Evolutionary conservation across 2,113 vertebrate genomes (phyloP).

Genomic region (Taxidea taxus): DNA sequence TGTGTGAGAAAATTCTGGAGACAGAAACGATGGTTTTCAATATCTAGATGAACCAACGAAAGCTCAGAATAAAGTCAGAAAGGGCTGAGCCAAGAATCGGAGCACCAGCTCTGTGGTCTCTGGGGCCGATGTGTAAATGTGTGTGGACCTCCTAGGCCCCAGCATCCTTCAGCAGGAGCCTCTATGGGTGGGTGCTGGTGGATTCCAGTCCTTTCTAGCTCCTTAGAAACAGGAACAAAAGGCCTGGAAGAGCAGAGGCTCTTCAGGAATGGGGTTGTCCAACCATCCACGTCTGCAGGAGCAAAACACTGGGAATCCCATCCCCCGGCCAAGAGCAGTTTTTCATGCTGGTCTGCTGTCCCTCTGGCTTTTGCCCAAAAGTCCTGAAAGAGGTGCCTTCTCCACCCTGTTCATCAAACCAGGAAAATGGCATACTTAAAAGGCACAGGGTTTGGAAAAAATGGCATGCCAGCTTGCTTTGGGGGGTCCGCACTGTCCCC

Average conservation of each 20-base stretch:
- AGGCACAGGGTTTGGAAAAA: background rate
- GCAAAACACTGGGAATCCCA: background rate
- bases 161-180: background rate
- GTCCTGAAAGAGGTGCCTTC: background rate
- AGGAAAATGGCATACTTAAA: background rate
- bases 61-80: background rate
- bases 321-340: background rate
- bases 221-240: background rate
- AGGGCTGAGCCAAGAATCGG: too few species aligned
- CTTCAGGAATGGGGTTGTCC: background rate
- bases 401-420: accelerated
- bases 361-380: background rate
- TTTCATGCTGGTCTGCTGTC: background rate
- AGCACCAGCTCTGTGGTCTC: background rate
- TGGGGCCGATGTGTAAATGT: background rate
- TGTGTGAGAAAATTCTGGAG: background rate
- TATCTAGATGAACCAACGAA: background rate
- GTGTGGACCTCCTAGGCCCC: background rate
- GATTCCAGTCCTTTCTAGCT: background rate
- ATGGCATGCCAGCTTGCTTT: background rate
- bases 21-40: background rate
- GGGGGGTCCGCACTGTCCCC: background rate
- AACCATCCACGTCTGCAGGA: background rate
- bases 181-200: background rate
- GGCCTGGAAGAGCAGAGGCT: background rate